Evolutionary conservation across 2,888 invertebrate species (phyloP), one percentile per base, ranked within the genome.

Genomic region (Argynnis bischoffii): DNA sequence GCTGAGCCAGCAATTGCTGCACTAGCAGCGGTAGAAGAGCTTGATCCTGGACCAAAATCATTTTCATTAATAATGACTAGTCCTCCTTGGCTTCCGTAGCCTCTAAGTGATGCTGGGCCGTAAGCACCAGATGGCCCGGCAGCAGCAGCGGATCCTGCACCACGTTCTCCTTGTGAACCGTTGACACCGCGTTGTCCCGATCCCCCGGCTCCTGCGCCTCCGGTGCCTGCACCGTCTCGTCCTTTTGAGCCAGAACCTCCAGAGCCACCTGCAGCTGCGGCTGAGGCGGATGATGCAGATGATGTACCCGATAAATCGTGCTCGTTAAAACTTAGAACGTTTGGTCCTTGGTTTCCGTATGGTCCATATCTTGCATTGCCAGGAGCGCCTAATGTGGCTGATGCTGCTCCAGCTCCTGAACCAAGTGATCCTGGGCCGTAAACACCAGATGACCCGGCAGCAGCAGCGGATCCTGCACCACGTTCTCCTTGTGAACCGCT

Each of bases 21-120:
- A n/a, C 54, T n/a, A 41, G 57, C 50, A 48, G 70, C 55, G 13
- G 55, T 61, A 6, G 63, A 46, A n/a, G 64, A 16, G 4, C 46
- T 35, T 15, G 55, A 21, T 14, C 51, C 53, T n/a, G 69, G 48
- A 15, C 54, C 66, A 26, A 46, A 21, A 11, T 18, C 59, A 13
- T 21, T 55, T 13, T 57, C 59, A 13, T 55, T 55, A n/a, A 66
- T 18, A 16, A 60, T 31, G 8, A 66, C 53, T 50, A 46, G 18
- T 18, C 18, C 18, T 11, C 57, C 57, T 14, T 26, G 11, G 15
- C 47, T 21, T 50, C 50, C 50, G 50, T 50, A 50, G 15, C 50
- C n/a, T 50, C 48, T 15, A 48, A 13, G 48, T 48, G 48, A 13
- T 31, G 2, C 31, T 31, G 31, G 31, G 35, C 47, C 55, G 5